Evolutionary conservation across 1,140 invertebrate genomes (phyloP).

Genomic region (Argopecten irradians): DNA sequence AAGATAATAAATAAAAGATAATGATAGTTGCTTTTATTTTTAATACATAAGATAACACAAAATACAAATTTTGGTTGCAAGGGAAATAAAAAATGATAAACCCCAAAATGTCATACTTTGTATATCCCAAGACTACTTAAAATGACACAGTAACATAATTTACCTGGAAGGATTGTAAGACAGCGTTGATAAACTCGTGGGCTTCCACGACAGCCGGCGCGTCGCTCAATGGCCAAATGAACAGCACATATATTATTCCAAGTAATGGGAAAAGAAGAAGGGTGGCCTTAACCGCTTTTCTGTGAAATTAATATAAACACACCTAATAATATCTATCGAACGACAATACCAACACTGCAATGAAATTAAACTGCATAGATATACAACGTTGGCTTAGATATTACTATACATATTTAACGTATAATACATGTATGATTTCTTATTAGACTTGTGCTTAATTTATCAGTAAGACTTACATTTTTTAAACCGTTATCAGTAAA

Average conservation of each 20-base stretch:
- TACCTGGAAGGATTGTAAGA: slow-evolving; percentile 80
- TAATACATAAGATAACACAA: neutral
- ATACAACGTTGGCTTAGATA: no score
- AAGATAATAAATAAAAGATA: no score
- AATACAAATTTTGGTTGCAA: neutral
- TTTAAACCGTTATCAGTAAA: no score
- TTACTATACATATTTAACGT: no score
- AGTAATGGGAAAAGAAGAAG: slow-evolving; percentile 80
- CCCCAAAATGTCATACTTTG: neutral
- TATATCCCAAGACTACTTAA: neutral
- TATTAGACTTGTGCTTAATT: no score
- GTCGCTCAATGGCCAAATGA: slow-evolving; percentile 78
- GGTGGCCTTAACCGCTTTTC: slow-evolving; percentile 80
- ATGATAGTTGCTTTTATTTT: no score
- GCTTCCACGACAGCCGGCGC: slow-evolving; percentile 68
- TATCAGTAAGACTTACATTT: no score
- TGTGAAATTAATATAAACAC: slow-evolving; percentile 57
- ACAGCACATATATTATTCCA: slow-evolving; percentile 80
- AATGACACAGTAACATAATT: neutral
- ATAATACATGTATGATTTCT: no score
- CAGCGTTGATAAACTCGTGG: slow-evolving; percentile 78
- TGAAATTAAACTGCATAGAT: neutral
- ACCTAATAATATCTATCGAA: no score
- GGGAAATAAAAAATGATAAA: neutral
- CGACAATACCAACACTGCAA: neutral